Percentiles rank a stretch among this genome's conserved stretches.
Conservation (phyloP, 2,888 invertebrate genomes). For the Thereva nobilitata region DNA sequence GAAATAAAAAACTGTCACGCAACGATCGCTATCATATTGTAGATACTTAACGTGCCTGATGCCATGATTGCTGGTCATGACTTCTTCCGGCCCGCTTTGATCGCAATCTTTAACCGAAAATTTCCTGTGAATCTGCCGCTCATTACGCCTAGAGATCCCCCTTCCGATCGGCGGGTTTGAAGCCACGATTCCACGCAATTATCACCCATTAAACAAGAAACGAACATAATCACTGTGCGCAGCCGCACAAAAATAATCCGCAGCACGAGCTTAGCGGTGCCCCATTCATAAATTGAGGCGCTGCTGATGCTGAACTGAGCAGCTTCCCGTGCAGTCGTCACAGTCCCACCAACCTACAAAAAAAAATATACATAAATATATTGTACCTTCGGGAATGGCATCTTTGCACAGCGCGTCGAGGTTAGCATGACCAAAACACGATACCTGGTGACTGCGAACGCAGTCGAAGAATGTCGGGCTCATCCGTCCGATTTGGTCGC, state of each 20-base stretch:
- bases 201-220: conserved; percentile 21
- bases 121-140: no score
- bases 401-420: no score
- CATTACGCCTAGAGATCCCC: no score
- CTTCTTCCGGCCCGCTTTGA: no score
- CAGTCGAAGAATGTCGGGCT: neutral
- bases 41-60: no score
- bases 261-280: conserved; percentile 7
- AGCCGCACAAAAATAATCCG: conserved; percentile 15
- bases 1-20: no score
- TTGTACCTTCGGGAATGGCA: no score
- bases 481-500: neutral
- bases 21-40: no score
- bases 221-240: conserved; percentile 23
- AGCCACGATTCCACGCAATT: conserved; percentile 14
- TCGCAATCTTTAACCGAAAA: no score
- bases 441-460: no score
- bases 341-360: conserved; percentile 2
- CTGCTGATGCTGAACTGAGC: neutral
- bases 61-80: no score
- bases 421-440: no score
- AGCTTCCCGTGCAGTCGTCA: conserved; percentile 7
- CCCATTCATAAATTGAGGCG: conserved; percentile 13
- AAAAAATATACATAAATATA: neutral
- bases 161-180: neutral